Percentiles rank a stretch among this genome's conserved stretches.
These are phyloP conservation scores for Picathartes gymnocephalus DNA, from an alignment of 2,113 vertebrate genomes.

Conservation along the genomic window DNA sequence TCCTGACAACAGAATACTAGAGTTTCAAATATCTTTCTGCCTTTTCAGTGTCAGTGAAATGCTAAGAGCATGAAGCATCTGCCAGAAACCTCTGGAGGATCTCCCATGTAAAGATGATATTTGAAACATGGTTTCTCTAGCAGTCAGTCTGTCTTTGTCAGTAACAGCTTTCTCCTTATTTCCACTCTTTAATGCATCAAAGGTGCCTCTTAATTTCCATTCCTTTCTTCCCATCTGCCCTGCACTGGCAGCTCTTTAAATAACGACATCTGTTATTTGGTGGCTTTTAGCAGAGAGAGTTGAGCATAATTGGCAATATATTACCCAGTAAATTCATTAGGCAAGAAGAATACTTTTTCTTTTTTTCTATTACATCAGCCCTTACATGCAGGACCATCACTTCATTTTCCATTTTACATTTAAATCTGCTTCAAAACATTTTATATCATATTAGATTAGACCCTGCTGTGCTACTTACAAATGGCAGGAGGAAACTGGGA, in stretches of 20 bases:
- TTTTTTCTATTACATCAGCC: conserved; percentile 1
- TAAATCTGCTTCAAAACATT: conserved; percentile 36
- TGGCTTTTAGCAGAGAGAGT: not conserved
- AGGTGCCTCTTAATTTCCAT: not conserved
- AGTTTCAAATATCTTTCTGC: not conserved
- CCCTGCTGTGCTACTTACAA: not conserved
- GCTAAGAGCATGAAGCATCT: not conserved
- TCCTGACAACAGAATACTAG: not conserved
- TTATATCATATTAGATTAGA: conserved; percentile 20
- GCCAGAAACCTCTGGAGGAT: not conserved
- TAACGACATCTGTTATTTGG: not conserved
- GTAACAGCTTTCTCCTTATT: not conserved
- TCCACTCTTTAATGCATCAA: not conserved
- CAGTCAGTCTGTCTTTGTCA: not conserved
- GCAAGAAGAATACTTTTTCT: not conserved
- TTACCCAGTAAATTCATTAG: conserved; percentile 55
- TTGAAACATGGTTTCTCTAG: not conserved
- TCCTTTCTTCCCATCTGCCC: not conserved
- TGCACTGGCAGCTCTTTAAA: not conserved
- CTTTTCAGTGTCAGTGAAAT: not conserved
- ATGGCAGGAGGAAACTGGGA: conserved; percentile 52
- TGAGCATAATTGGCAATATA: not conserved
- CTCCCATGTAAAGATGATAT: not conserved
- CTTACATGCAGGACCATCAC: not conserved
- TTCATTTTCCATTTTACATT: conserved; percentile 66